A percentile compares a stretch with the other conserved stretches of the same genome.
These are phyloP conservation scores for Dicrurus megarhynchus DNA, from an alignment of 2,113 vertebrate genomes.

Conservation along the genomic window DNA sequence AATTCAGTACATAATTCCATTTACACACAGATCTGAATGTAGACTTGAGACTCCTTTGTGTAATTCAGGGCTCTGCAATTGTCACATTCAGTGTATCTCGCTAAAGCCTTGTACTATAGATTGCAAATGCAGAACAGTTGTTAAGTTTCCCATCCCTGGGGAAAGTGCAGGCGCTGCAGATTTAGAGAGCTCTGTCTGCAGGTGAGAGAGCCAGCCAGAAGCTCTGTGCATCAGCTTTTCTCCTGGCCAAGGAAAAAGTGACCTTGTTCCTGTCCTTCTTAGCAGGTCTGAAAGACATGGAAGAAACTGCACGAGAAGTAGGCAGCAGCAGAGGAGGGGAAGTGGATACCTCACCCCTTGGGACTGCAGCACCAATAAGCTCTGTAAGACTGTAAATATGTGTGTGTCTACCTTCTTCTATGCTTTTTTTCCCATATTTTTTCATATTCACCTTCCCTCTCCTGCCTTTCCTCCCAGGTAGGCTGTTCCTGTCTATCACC, in stretches of 20 bases:
- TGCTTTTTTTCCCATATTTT: accelerated
- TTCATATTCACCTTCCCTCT: not conserved
- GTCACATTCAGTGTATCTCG: not conserved
- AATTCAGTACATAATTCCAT: not conserved
- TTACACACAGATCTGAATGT: not conserved
- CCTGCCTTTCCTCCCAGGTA: not conserved
- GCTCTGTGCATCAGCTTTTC: conserved; percentile 12
- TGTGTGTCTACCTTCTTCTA: accelerated
- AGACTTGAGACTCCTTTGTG: not conserved
- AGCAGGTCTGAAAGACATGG: not conserved
- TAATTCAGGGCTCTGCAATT: not conserved
- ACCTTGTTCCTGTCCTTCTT: not conserved
- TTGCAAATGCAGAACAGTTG: conserved; percentile 25
- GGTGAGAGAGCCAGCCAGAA: not conserved
- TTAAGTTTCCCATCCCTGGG: not conserved
- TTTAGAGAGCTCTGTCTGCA: not conserved
- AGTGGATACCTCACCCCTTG: not conserved
- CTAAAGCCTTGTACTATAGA: not conserved
- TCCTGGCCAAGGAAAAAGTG: not conserved
- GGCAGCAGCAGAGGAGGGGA: not conserved
- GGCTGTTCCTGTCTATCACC: not conserved
- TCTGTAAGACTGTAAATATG: not conserved
- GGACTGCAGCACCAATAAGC: not conserved
- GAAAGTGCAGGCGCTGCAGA: conserved; percentile 11
- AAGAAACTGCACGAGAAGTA: not conserved